Evolutionary conservation across 2,797 vertebrate species (phyloP).

Genomic region (Clarias platycephalus): DNA sequence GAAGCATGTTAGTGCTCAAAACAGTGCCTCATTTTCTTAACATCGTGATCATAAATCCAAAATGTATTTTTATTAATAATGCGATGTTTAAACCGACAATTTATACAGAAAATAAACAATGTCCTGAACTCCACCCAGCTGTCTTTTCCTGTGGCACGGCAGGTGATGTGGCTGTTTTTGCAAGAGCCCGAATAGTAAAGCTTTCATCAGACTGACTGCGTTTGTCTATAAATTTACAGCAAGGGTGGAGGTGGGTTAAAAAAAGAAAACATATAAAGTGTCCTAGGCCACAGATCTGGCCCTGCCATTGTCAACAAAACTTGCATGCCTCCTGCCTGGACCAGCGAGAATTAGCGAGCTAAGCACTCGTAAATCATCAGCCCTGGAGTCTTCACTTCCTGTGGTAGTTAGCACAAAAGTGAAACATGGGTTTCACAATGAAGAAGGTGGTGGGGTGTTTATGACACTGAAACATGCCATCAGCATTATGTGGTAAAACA

Average conservation of each 20-base stretch:
- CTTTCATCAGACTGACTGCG: slow-evolving; percentile 46
- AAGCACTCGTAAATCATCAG: slow-evolving; percentile 65
- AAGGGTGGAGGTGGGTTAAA: slow-evolving; percentile 44
- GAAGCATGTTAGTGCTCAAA: background rate
- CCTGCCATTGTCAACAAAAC: slow-evolving; percentile 58
- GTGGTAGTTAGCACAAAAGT: slow-evolving; percentile 61
- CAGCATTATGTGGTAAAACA: slow-evolving; percentile 58
- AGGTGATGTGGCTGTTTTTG: slow-evolving; percentile 34
- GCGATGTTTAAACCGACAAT: background rate
- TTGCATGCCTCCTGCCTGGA: slow-evolving; percentile 55
- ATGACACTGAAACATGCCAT: slow-evolving; percentile 52
- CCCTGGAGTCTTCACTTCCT: slow-evolving; percentile 60
- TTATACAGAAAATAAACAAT: background rate
- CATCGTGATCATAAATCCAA: background rate
- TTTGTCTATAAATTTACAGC: slow-evolving; percentile 55
- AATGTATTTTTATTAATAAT: background rate
- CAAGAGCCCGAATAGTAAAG: slow-evolving; percentile 37
- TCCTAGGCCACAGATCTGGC: slow-evolving; percentile 36
- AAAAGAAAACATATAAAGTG: slow-evolving; percentile 22
- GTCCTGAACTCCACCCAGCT: slow-evolving; percentile 14
- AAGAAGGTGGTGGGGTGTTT: slow-evolving; percentile 21
- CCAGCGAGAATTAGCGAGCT: slow-evolving; percentile 64
- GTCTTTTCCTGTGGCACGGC: slow-evolving; percentile 25
- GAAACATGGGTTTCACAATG: slow-evolving; percentile 51
- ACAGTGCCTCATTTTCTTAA: background rate